phyloP scores from a whole-genome alignment of 2,797 vertebrate species.

The Pygocentrus nattereri region DNA sequence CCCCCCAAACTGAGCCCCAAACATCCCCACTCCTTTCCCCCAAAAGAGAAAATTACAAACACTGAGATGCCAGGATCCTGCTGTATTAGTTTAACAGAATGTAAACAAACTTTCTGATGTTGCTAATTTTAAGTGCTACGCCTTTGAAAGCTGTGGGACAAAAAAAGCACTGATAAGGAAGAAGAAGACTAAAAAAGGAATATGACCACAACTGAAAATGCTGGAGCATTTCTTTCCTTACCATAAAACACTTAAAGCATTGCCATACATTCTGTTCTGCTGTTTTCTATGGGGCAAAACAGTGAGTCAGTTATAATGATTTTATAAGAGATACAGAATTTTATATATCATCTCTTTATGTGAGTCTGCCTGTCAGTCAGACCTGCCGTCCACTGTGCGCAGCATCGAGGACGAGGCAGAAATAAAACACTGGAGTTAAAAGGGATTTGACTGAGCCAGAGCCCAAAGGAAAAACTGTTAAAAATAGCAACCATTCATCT shows the following conservation, averaged over 20 bases:
- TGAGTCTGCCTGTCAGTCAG: no score
- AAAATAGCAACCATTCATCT: neutral
- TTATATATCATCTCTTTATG: neutral
- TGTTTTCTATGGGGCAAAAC: conserved; percentile 31
- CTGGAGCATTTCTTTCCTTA: conserved; percentile 49
- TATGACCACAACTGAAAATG: conserved; percentile 52
- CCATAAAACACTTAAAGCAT: conserved; percentile 53
- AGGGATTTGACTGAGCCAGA: neutral
- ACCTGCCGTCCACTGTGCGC: neutral
- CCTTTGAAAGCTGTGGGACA: no score
- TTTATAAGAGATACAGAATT: neutral
- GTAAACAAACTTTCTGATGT: neutral
- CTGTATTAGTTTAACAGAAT: no score
- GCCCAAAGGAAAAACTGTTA: neutral
- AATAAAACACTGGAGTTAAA: no score
- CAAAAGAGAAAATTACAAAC: no score
- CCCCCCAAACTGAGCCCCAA: no score
- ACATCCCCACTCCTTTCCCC: no score
- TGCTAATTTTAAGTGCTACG: neutral
- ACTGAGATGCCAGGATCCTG: neutral
- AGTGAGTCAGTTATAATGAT: neutral
- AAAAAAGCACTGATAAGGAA: neutral
- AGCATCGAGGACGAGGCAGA: no score
- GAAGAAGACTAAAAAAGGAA: conserved; percentile 28
- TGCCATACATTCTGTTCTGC: conserved; percentile 54